phyloP scores from a whole-genome alignment of 1,140 invertebrate genomes.

The Watersipora subatra region DNA sequence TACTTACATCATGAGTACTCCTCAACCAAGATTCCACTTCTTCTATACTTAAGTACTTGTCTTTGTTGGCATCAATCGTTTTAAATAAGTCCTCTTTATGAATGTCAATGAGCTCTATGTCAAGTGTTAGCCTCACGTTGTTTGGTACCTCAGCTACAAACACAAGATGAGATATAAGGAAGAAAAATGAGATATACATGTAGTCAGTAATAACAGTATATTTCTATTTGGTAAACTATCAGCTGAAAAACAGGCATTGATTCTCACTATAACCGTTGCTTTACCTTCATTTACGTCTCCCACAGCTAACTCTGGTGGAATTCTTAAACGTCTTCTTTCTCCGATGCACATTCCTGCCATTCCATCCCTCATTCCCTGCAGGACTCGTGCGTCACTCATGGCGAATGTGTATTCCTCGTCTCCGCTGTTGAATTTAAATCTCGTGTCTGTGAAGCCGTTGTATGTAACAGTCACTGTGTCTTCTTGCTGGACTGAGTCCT shows the following conservation, averaged over 20 bases:
- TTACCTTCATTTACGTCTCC: conserved; percentile 47
- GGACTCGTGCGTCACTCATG: not conserved
- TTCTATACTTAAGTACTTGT: not conserved
- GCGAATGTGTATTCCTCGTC: not conserved
- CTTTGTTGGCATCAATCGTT: not conserved
- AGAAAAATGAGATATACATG: too few relatives aligned
- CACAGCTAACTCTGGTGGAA: conserved; percentile 75
- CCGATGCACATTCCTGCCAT: conserved; percentile 82
- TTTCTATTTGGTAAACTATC: not conserved
- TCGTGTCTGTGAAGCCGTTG: not conserved
- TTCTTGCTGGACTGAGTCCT: not conserved
- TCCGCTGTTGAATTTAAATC: not conserved
- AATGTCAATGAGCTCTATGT: not conserved
- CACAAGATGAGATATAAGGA: too few relatives aligned
- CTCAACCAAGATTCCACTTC: not conserved
- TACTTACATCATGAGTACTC: not conserved
- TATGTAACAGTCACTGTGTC: not conserved
- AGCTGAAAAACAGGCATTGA: not conserved
- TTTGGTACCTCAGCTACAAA: not conserved
- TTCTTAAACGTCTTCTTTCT: conserved; percentile 75
- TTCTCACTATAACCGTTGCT: not conserved
- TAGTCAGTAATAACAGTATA: not conserved
- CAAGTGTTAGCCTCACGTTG: not conserved
- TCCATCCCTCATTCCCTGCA: conserved; percentile 74
- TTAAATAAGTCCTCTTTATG: not conserved